A percentile compares a stretch with the other conserved stretches of the same genome.
Conservation (phyloP, 1,140 invertebrate species). For the Berghia stephanieae region DNA sequence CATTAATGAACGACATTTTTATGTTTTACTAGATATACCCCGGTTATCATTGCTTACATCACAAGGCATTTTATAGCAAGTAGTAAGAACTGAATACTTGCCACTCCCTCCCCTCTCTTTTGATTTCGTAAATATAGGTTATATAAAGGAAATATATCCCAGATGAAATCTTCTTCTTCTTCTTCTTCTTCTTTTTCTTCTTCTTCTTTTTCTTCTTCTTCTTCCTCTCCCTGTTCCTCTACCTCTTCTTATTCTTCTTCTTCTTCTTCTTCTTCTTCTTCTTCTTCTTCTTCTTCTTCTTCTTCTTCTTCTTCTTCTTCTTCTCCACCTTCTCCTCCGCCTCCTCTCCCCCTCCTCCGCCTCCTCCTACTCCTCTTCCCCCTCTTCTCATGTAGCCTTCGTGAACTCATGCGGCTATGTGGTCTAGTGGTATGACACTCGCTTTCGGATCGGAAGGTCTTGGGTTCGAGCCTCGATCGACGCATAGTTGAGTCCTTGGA, state of each 20-base stretch:
- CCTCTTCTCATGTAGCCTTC: not conserved
- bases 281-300: not conserved
- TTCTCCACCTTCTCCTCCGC: not conserved
- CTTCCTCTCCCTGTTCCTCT: not conserved
- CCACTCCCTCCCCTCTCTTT: not conserved
- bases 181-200: conserved; percentile 12
- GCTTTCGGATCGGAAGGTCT: too few species aligned
- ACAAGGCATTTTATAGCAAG: too few species aligned
- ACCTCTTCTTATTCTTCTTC: not conserved
- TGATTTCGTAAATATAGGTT: not conserved
- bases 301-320: not conserved
- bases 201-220: not conserved
- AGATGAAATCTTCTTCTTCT: conserved; percentile 11
- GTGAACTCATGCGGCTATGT: not conserved
- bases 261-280: not conserved
- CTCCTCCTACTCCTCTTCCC: too few species aligned
- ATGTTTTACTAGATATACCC: not conserved
- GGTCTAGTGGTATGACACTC: too few species aligned
- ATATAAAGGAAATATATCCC: not conserved
- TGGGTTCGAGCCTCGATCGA: too few species aligned
- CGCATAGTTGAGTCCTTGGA: too few species aligned
- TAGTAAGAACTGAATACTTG: too few species aligned
- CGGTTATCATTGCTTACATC: not conserved
- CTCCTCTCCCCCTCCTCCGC: too few species aligned
- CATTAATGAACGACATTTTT: not conserved